phyloP scores from a whole-genome alignment of 2,888 invertebrate genomes.

The Podotricha telesiphe region DNA sequence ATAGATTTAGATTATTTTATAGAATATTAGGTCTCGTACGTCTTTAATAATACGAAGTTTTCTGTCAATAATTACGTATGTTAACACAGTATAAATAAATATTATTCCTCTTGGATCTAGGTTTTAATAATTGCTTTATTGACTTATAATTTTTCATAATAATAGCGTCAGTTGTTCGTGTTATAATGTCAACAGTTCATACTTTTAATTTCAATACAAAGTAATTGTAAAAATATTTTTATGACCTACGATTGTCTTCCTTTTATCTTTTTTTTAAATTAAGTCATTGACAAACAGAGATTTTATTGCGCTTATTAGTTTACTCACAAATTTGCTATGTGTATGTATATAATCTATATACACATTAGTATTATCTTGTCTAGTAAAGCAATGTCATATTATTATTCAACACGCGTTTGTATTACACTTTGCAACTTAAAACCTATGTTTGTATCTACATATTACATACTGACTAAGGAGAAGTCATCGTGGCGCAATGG shows the following conservation, averaged over 20 bases:
- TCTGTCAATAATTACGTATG: not conserved
- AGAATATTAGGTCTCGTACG: too few relatives aligned
- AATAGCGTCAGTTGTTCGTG: too few relatives aligned
- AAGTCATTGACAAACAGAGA: not conserved
- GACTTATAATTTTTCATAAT: too few relatives aligned
- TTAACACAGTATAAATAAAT: too few relatives aligned
- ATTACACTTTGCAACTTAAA: slow-evolving; percentile 3
- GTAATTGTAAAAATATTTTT: not conserved
- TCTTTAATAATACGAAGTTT: not conserved
- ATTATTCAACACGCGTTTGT: slow-evolving; percentile 16
- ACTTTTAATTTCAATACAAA: not conserved
- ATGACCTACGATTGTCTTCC: not conserved
- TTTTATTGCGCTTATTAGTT: not conserved
- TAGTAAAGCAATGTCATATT: slow-evolving; percentile 12
- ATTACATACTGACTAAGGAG: not conserved
- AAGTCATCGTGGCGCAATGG: not conserved
- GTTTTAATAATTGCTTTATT: too few relatives aligned
- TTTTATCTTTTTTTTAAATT: not conserved
- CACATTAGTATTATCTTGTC: slow-evolving; percentile 1
- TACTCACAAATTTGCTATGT: not conserved
- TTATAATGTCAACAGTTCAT: not conserved
- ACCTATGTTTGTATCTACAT: not conserved
- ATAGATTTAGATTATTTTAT: too few relatives aligned
- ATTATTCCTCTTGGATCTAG: too few relatives aligned
- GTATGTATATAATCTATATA: not conserved